phyloP scores from a whole-genome alignment of 2,888 invertebrate genomes.

The Synergus laeviventris region DNA sequence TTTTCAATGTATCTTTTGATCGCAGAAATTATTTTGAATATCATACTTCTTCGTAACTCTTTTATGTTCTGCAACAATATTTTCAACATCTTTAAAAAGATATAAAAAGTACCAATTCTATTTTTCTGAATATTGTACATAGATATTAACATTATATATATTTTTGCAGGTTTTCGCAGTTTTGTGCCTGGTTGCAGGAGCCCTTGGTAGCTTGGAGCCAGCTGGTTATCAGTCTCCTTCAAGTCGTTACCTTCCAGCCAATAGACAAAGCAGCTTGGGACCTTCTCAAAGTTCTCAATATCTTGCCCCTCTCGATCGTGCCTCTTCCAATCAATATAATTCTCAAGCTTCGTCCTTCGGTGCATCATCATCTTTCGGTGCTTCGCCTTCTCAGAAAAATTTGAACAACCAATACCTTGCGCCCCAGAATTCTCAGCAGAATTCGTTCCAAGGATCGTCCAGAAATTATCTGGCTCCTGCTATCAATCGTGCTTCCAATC shows the following conservation, averaged over 20 bases:
- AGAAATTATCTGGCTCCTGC: neutral
- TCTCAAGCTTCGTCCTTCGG: neutral
- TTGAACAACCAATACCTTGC: neutral
- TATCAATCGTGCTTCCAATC: neutral
- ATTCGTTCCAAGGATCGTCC: neutral
- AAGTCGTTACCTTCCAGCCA: constrained; percentile 43
- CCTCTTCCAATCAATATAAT: neutral
- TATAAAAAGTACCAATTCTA: too few relatives aligned
- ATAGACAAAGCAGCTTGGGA: constrained; percentile 42
- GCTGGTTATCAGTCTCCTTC: constrained; percentile 61
- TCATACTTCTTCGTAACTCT: neutral
- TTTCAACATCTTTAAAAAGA: too few relatives aligned
- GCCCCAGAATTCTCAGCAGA: neutral
- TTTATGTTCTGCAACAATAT: too few relatives aligned
- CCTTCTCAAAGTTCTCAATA: neutral
- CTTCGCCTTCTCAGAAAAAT: constrained; percentile 14
- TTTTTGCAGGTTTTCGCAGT: constrained; percentile 53
- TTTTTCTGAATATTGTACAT: too few relatives aligned
- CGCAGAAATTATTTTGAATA: neutral
- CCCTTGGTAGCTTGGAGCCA: constrained; percentile 65
- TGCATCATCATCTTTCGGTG: neutral
- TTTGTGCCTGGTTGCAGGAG: constrained; percentile 56
- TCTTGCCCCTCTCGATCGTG: neutral
- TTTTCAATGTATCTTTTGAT: neutral
- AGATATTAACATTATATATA: neutral